Conservation (phyloP, 2,888 invertebrate genomes). For the Eupithecia tripunctaria region DNA sequence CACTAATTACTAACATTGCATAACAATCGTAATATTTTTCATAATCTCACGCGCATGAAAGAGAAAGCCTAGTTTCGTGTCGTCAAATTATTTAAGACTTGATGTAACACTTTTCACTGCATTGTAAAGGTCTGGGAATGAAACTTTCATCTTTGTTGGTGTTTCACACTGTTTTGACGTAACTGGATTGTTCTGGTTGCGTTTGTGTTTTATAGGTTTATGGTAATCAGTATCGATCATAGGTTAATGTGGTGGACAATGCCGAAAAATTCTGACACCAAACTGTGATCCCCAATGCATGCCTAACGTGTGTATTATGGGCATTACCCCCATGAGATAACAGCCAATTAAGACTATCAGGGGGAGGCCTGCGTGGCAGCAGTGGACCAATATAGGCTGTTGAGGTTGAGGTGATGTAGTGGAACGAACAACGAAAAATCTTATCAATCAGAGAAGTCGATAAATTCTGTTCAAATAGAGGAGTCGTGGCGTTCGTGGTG, state of each 20-base stretch:
- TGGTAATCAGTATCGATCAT: background rate
- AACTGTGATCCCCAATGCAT: too few relatives aligned
- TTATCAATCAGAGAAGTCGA: background rate
- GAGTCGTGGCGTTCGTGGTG: too few relatives aligned
- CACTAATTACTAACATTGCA: conserved; percentile 29
- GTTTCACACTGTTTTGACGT: conserved; percentile 43
- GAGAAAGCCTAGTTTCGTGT: conserved; percentile 64
- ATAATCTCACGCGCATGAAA: conserved; percentile 55
- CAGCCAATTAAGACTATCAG: too few relatives aligned
- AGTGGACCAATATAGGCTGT: too few relatives aligned
- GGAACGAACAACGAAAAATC: background rate
- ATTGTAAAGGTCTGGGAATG: conserved; percentile 41
- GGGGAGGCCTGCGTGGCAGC: too few relatives aligned
- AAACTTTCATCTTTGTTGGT: conserved; percentile 47
- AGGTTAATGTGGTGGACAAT: background rate
- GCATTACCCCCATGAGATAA: too few relatives aligned
- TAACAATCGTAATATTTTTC: conserved; percentile 33
- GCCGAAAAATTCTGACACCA: too few relatives aligned
- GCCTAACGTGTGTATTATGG: too few relatives aligned
- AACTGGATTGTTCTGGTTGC: conserved; percentile 17
- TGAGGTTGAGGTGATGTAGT: too few relatives aligned
- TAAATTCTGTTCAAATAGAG: too few relatives aligned
- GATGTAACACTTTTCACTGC: conserved; percentile 59
- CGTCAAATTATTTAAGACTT: conserved; percentile 58
- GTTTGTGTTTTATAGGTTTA: conserved; percentile 4